Percentiles rank a stretch among this genome's conserved stretches.
Conservation (phyloP, 2,113 vertebrate species). For the Zosterops japonicus region DNA sequence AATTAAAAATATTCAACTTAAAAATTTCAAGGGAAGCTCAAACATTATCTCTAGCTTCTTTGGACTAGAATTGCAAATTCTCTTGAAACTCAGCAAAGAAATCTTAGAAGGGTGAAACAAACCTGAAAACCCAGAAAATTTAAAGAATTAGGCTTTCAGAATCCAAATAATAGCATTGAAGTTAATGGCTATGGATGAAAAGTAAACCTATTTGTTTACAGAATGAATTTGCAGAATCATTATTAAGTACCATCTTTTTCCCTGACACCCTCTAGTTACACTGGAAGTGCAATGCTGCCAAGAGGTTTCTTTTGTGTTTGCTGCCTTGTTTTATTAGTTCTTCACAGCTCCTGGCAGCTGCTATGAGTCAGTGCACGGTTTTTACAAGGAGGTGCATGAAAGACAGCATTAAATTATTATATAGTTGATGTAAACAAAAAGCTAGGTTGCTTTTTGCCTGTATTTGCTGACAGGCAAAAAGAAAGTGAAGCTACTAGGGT, state of each 20-base stretch:
- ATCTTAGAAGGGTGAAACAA: not conserved
- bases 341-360: conserved; percentile 38
- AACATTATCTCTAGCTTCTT: not conserved
- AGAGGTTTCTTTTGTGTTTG: conserved; percentile 5
- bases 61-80: not conserved
- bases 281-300: not conserved
- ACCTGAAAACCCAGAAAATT: not conserved
- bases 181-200: not conserved
- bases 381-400: not conserved
- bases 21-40: not conserved
- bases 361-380: conserved; percentile 26
- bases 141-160: not conserved
- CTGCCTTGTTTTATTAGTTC: not conserved
- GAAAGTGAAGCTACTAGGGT: conserved; percentile 5
- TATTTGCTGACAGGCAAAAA: conserved; percentile 45
- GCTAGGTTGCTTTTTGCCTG: not conserved
- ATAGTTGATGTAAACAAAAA: conserved; percentile 42
- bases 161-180: not conserved
- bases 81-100: not conserved
- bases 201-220: not conserved
- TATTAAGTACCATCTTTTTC: not conserved
- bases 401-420: conserved; percentile 40
- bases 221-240: not conserved
- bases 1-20: not conserved
- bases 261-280: not conserved